Percentiles rank a stretch among this genome's conserved stretches.
These are phyloP conservation scores for Acronicta alni DNA, from an alignment of 2,888 invertebrate genomes.

Conservation along the genomic window DNA sequence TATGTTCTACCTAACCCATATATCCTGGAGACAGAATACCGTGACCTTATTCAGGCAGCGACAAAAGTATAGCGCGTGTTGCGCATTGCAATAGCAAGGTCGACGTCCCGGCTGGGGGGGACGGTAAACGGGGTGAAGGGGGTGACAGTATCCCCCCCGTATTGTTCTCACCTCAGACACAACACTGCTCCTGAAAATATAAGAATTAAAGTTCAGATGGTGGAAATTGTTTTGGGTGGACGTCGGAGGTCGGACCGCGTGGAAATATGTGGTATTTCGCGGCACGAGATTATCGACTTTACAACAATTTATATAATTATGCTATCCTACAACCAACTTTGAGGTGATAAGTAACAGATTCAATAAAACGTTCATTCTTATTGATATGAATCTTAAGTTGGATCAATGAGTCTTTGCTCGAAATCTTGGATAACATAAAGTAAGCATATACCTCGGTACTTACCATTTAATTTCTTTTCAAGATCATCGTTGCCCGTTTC, in stretches of 20 bases:
- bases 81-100: constrained; percentile 84
- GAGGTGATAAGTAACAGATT: too few species aligned
- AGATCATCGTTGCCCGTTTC: background rate
- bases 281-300: background rate
- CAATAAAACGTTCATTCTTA: too few species aligned
- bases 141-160: constrained; percentile 28
- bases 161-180: constrained; percentile 72
- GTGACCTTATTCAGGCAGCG: constrained; percentile 81
- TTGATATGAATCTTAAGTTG: background rate
- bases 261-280: constrained; percentile 9
- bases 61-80: constrained; percentile 80
- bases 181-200: constrained; percentile 65
- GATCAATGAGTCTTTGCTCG: background rate
- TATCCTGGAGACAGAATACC: constrained; percentile 68
- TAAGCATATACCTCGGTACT: too few species aligned
- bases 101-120: constrained; percentile 67
- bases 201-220: constrained; percentile 60
- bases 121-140: constrained; percentile 16
- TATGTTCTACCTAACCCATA: constrained; percentile 63
- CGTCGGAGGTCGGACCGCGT: constrained; percentile 31
- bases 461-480: constrained; percentile 8
- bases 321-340: too few species aligned
- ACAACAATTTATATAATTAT: too few species aligned
- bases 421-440: background rate
- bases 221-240: constrained; percentile 45